These are phyloP conservation scores for Myotis myotis DNA, from an alignment of 2,797 vertebrate genomes.

Conservation along the genomic window DNA sequence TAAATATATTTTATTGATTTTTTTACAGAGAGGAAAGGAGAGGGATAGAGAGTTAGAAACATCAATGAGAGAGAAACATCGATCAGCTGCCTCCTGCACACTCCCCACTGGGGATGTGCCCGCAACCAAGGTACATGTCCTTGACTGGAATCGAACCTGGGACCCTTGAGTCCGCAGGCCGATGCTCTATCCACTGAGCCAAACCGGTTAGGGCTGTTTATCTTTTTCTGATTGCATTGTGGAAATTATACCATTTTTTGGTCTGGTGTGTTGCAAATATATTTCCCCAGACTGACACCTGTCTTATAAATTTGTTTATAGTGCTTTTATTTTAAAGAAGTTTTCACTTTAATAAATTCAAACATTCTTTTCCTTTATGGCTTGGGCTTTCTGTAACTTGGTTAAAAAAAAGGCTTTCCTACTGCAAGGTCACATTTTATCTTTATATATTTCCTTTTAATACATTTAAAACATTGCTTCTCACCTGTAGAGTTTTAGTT, in stretches of 20 bases:
- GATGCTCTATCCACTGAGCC: too few relatives aligned
- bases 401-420: constrained; percentile 10
- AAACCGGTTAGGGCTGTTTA: too few relatives aligned
- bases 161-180: too few relatives aligned
- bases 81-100: too few relatives aligned
- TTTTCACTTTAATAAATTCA: constrained; percentile 32
- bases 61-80: too few relatives aligned
- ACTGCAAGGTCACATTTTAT: background rate
- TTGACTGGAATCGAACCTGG: too few relatives aligned
- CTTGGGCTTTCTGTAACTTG: constrained; percentile 7
- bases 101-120: too few relatives aligned
- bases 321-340: background rate
- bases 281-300: background rate
- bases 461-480: background rate
- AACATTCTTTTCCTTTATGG: background rate
- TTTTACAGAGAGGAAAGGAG: too few relatives aligned
- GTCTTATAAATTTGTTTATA: constrained; percentile 10
- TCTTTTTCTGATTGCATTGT: background rate
- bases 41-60: too few relatives aligned
- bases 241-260: background rate
- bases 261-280: background rate
- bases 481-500: background rate
- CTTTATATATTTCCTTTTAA: background rate
- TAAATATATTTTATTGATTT: too few relatives aligned
- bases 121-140: too few relatives aligned